phyloP scores from a whole-genome alignment of 2,113 vertebrate species.

The Sander vitreus region DNA sequence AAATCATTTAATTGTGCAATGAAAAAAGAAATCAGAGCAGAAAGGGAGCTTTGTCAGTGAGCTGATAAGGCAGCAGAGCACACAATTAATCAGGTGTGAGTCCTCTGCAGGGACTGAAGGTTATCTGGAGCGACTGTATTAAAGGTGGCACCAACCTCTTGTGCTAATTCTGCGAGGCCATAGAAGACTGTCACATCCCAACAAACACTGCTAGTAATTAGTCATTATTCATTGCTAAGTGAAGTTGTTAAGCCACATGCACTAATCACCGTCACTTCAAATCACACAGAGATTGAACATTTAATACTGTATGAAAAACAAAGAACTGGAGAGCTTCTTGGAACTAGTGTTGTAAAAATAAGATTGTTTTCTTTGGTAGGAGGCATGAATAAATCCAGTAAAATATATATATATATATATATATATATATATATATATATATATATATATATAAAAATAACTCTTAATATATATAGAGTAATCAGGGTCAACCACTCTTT shows the following conservation, averaged over 20 bases:
- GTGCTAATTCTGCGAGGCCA: constrained; percentile 45
- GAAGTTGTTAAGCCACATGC: constrained; percentile 29
- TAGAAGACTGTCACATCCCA: constrained; percentile 41
- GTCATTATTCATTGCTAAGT: constrained; percentile 48
- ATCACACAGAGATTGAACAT: constrained; percentile 36
- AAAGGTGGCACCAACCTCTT: constrained; percentile 42
- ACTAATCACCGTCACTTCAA: constrained; percentile 26
- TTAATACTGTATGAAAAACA: constrained; percentile 5
- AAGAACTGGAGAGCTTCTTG: too few species aligned
- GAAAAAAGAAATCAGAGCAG: constrained; percentile 30
- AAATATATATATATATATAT: too few species aligned
- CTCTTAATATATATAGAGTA: too few species aligned
- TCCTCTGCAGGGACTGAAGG: constrained; percentile 71
- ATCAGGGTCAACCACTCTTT: too few species aligned
- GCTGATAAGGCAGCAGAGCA: constrained; percentile 60
- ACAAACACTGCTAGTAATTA: constrained; percentile 54
- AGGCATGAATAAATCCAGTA: too few species aligned
- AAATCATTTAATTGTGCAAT: constrained; percentile 71
- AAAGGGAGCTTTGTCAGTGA: constrained; percentile 55
- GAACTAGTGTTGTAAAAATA: too few species aligned
- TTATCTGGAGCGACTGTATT: constrained; percentile 69
- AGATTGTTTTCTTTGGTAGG: too few species aligned
- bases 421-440: too few species aligned
- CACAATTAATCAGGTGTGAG: constrained; percentile 59
- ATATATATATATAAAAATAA: too few species aligned